phyloP scores from a whole-genome alignment of 2,797 vertebrate genomes.

The Catamblyrhynchus diadema region DNA sequence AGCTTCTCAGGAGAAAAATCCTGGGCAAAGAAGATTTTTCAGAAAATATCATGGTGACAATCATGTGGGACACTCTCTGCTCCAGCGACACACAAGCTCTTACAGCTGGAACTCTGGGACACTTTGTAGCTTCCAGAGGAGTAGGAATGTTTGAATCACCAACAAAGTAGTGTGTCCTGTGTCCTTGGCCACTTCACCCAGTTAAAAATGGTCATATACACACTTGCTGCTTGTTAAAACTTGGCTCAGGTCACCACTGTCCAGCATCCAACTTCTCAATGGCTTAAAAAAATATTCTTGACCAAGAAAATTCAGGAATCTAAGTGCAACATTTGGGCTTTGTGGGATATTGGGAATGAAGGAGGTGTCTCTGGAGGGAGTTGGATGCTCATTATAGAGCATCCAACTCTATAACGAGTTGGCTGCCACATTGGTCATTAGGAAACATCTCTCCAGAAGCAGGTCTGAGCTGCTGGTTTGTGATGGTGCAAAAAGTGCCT shows the following conservation, averaged over 20 bases:
- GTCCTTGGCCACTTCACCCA: not conserved
- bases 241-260: not conserved
- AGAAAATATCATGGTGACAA: not conserved
- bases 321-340: not conserved
- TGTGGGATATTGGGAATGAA: not conserved
- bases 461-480: not conserved
- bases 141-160: not conserved
- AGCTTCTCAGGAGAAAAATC: not conserved
- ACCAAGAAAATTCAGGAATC: not conserved
- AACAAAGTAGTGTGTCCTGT: rapidly evolving
- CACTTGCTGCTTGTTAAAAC: rapidly evolving
- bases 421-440: rapidly evolving
- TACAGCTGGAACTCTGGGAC: not conserved
- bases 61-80: rapidly evolving
- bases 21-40: not conserved
- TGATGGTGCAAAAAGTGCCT: not conserved
- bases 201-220: not conserved
- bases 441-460: not conserved
- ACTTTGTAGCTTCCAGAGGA: not conserved
- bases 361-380: not conserved
- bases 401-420: too few species aligned
- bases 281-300: not conserved
- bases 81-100: not conserved
- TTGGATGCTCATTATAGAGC: not conserved
- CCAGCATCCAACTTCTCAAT: not conserved